phyloP scores from a whole-genome alignment of 2,888 invertebrate species.

The Lepidonotus clava region DNA sequence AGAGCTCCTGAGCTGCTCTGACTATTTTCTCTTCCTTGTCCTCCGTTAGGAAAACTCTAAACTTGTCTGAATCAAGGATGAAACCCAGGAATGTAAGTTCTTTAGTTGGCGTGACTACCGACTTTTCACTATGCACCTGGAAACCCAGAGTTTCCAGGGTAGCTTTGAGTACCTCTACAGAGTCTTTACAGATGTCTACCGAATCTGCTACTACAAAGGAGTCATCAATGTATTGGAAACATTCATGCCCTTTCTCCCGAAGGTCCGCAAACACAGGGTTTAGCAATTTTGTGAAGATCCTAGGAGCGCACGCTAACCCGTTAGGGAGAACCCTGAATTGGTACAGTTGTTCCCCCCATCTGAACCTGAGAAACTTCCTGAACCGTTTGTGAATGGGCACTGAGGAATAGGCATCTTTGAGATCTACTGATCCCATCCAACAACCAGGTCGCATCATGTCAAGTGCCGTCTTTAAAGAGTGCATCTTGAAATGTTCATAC shows the following conservation, averaged over 20 bases:
- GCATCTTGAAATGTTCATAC: constrained; percentile 22
- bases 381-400: not conserved
- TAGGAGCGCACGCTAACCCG: not conserved
- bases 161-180: too few relatives aligned
- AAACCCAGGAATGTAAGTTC: not conserved
- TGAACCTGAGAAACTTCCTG: not conserved
- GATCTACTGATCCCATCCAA: not conserved
- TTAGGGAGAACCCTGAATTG: not conserved
- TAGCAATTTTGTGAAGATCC: not conserved
- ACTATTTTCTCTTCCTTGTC: too few relatives aligned
- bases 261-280: not conserved
- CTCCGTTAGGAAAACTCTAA: too few relatives aligned
- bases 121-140: not conserved
- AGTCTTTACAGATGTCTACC: too few relatives aligned
- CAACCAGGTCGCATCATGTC: not conserved
- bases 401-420: constrained; percentile 24
- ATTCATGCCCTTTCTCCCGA: not conserved
- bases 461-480: not conserved
- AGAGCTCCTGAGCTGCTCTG: too few relatives aligned
- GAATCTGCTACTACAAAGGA: too few relatives aligned
- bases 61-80: not conserved
- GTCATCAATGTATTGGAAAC: constrained; percentile 19
- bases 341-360: not conserved
- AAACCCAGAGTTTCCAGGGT: too few relatives aligned
- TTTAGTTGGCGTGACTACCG: too few relatives aligned